Conservation (phyloP, 2,888 invertebrate species). For the Callimorpha dominula region DNA sequence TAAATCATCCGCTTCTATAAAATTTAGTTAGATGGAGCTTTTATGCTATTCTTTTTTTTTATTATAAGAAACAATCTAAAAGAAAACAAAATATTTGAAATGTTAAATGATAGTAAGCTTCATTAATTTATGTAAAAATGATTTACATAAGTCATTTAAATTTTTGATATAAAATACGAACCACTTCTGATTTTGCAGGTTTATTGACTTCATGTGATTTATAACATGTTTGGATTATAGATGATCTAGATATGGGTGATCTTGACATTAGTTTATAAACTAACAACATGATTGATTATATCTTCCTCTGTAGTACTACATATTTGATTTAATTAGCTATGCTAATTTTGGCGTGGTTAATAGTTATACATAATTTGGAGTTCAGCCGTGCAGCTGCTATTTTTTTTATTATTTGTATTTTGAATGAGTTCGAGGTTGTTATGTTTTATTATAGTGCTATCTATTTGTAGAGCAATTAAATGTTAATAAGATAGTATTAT, state of each 20-base stretch:
- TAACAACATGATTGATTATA: slow-evolving; percentile 4
- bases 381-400: not conserved
- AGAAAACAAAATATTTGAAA: not conserved
- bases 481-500: too few relatives aligned
- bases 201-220: not conserved
- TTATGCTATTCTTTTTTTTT: not conserved
- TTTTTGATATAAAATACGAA: not conserved
- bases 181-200: not conserved
- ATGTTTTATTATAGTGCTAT: not conserved
- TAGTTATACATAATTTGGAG: not conserved
- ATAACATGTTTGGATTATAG: not conserved
- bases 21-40: slow-evolving; percentile 44
- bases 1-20: slow-evolving; percentile 18
- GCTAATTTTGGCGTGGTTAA: not conserved
- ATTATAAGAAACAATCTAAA: not conserved
- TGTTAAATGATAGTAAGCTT: not conserved
- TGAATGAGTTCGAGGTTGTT: not conserved
- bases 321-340: not conserved
- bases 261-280: slow-evolving; percentile 8
- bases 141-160: not conserved
- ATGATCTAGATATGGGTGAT: slow-evolving; percentile 10
- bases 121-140: not conserved
- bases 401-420: not conserved
- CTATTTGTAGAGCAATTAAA: not conserved
- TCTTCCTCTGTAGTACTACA: not conserved